phyloP scores from a whole-genome alignment of 23 tunicate genomes.

The Clavelina lepadiformis region DNA sequence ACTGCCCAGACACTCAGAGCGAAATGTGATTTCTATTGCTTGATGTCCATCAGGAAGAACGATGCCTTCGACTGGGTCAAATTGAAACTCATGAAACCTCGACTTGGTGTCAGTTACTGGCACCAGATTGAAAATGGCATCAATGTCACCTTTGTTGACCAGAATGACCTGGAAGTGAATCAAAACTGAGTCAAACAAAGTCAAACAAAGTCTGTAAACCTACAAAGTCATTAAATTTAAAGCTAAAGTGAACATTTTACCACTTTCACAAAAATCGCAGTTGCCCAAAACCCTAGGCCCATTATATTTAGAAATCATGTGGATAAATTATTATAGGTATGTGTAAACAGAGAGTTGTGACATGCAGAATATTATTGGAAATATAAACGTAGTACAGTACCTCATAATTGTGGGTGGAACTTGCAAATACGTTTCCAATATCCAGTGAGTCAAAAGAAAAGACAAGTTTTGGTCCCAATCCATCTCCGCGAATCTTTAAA shows the following conservation, averaged over 20 bases:
- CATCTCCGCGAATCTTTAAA: constrained; percentile 77
- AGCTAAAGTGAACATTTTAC: no score
- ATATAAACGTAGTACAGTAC: constrained; percentile 14
- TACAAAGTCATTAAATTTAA: no score
- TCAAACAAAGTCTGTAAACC: no score
- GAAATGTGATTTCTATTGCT: constrained; percentile 66
- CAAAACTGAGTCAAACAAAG: neutral
- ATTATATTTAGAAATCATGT: neutral
- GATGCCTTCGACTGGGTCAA: constrained; percentile 86
- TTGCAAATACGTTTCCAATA: constrained; percentile 91
- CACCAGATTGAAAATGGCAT: constrained; percentile 76
- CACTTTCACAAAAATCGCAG: no score
- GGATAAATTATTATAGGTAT: neutral
- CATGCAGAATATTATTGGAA: neutral
- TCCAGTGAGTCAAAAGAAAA: constrained; percentile 75
- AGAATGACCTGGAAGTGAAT: constrained; percentile 65
- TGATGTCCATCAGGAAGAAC: constrained; percentile 89
- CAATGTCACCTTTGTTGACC: constrained; percentile 91
- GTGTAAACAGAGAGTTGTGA: neutral
- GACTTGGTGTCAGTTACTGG: constrained; percentile 40
- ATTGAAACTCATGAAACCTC: constrained; percentile 53
- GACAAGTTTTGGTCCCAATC: constrained; percentile 85
- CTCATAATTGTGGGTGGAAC: constrained; percentile 90
- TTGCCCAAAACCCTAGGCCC: neutral
- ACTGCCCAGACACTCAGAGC: constrained; percentile 63